Evolutionary conservation across 2,113 vertebrate genomes (phyloP).

Genomic region (Myrmecobius fasciatus): DNA sequence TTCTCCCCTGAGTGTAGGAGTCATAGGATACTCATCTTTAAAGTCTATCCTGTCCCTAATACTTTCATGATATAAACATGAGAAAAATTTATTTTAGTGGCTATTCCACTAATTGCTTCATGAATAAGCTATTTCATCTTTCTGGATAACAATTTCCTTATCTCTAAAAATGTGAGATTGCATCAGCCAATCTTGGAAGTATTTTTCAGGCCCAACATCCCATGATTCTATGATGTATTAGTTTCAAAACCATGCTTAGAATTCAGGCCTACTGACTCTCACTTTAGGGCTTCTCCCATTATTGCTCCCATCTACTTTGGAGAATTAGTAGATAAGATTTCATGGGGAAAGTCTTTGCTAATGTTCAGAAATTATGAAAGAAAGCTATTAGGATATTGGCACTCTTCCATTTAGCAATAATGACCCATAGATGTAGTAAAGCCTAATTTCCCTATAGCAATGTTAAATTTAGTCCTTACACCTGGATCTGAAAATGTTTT

Average conservation of each 20-base stretch:
- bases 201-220: too few species aligned
- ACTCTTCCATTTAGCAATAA: not conserved
- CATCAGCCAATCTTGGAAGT: too few species aligned
- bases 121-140: not conserved
- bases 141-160: too few species aligned
- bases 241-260: not conserved
- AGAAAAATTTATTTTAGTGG: not conserved
- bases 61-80: not conserved
- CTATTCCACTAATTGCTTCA: not conserved
- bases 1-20: not conserved
- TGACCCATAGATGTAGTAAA: not conserved
- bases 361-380: not conserved
- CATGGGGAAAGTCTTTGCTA: not conserved
- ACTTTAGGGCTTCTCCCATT: too few species aligned
- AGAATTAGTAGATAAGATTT: not conserved
- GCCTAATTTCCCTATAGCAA: not conserved
- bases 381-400: not conserved
- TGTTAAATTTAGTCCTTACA: not conserved
- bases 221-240: not conserved
- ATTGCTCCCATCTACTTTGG: not conserved
- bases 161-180: too few species aligned
- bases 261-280: too few species aligned
- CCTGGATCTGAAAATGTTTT: not conserved
- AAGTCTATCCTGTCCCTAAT: not conserved
- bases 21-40: not conserved